These are phyloP conservation scores for Alsophila aescularia DNA, from an alignment of 2,888 invertebrate species.

Conservation along the genomic window DNA sequence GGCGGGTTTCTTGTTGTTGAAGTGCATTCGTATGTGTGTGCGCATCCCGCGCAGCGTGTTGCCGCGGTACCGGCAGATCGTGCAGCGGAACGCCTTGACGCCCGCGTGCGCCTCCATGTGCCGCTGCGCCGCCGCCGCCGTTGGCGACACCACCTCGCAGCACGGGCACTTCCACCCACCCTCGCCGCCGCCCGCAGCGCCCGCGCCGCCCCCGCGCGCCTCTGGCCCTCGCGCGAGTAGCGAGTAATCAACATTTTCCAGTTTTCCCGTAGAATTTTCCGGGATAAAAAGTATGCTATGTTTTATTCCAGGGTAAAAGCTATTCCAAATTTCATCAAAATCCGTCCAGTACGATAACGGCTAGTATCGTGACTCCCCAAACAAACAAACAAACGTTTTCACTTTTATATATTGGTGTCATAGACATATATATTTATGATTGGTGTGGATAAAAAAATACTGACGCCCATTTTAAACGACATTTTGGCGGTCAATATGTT, in stretches of 20 bases:
- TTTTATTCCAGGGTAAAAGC: too few species aligned
- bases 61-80: conserved; percentile 97
- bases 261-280: too few species aligned
- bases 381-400: too few species aligned
- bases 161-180: conserved; percentile 94
- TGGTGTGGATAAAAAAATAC: too few species aligned
- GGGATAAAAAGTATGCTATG: too few species aligned
- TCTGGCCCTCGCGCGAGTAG: conserved; percentile 76
- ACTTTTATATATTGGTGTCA: too few species aligned
- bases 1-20: conserved; percentile 94
- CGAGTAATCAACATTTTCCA: too few species aligned
- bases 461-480: conserved; percentile 7
- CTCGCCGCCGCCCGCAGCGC: conserved; percentile 59
- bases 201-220: conserved; percentile 46
- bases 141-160: conserved; percentile 93
- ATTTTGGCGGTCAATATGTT: not conserved
- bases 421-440: too few species aligned
- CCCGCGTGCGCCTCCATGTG: conserved; percentile 97
- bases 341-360: too few species aligned
- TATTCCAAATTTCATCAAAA: too few species aligned
- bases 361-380: too few species aligned
- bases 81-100: conserved; percentile 96
- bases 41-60: conserved; percentile 98
- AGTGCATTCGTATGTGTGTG: conserved; percentile 98
- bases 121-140: conserved; percentile 93